A percentile compares a stretch with the other conserved stretches of the same genome.
Conservation (phyloP, 2,888 invertebrate genomes). For the Diadromus collaris region DNA sequence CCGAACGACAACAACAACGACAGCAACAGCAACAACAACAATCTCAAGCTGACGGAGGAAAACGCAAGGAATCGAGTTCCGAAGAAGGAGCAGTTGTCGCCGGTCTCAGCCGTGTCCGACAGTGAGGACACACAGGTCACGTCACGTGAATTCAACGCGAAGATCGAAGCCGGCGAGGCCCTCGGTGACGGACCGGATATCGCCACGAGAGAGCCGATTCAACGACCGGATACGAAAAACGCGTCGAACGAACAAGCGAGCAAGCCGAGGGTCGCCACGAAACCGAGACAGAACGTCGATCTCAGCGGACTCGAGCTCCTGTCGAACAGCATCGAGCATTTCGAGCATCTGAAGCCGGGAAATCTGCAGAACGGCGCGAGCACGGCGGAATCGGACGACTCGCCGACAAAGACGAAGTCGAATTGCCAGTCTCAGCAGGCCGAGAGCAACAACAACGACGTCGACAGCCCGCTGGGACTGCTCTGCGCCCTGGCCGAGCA, state of each 20-base stretch:
- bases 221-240: constrained; percentile 20
- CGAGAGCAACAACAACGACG: constrained; percentile 80
- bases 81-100: constrained; percentile 49
- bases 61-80: constrained; percentile 29
- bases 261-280: constrained; percentile 56
- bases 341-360: constrained; percentile 82
- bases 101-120: constrained; percentile 5
- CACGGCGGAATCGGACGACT: constrained; percentile 78
- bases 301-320: constrained; percentile 90
- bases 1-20: constrained; percentile 60
- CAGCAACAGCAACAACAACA: constrained; percentile 67
- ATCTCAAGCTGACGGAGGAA: constrained; percentile 50
- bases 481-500: constrained; percentile 93
- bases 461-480: constrained; percentile 83
- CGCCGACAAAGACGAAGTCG: constrained; percentile 77
- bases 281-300: constrained; percentile 81
- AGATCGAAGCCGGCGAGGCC: constrained; percentile 5
- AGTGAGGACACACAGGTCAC: constrained; percentile 12
- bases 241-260: background rate
- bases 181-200: background rate
- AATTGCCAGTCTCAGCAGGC: constrained; percentile 70
- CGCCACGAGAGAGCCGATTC: constrained; percentile 1
- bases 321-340: constrained; percentile 92
- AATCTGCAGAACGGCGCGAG: constrained; percentile 78
- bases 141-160: background rate